Evolutionary conservation across 2,113 vertebrate species (phyloP).

Genomic region (Aplodontia rufa): DNA sequence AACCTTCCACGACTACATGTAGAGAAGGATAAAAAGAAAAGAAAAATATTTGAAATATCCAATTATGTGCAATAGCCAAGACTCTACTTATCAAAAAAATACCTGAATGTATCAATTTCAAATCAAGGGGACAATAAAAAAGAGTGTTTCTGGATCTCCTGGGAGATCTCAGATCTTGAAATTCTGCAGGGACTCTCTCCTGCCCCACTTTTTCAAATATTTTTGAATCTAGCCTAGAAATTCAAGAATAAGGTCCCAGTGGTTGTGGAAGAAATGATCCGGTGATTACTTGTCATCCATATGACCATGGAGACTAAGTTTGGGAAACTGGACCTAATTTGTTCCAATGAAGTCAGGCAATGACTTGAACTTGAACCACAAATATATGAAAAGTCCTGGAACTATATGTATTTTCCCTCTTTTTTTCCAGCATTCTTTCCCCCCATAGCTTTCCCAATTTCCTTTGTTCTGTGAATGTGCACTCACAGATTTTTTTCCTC

Average conservation of each 20-base stretch:
- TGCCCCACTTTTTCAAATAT: slow-evolving; percentile 23
- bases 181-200: slow-evolving; percentile 7
- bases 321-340: slow-evolving; percentile 68
- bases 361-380: slow-evolving; percentile 67
- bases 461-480: slow-evolving; percentile 13
- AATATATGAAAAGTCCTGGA: slow-evolving; percentile 55
- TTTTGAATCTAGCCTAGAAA: slow-evolving; percentile 30
- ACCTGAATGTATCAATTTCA: slow-evolving; percentile 42
- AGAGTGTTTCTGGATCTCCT: not conserved
- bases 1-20: slow-evolving; percentile 1
- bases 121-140: slow-evolving; percentile 41
- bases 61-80: slow-evolving; percentile 47
- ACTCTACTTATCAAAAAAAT: slow-evolving; percentile 16
- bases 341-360: slow-evolving; percentile 69
- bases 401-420: slow-evolving; percentile 26
- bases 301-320: slow-evolving; percentile 54
- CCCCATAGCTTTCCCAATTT: not conserved
- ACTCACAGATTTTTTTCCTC: not conserved
- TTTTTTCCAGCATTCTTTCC: slow-evolving; percentile 52
- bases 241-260: slow-evolving; percentile 56
- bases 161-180: slow-evolving; percentile 52
- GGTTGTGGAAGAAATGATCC: slow-evolving; percentile 57
- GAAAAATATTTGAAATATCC: slow-evolving; percentile 65
- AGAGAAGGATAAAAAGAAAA: slow-evolving; percentile 44
- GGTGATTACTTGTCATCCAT: slow-evolving; percentile 63